Conservation (phyloP, 2,113 vertebrate genomes). For the Anseranas semipalmata region DNA sequence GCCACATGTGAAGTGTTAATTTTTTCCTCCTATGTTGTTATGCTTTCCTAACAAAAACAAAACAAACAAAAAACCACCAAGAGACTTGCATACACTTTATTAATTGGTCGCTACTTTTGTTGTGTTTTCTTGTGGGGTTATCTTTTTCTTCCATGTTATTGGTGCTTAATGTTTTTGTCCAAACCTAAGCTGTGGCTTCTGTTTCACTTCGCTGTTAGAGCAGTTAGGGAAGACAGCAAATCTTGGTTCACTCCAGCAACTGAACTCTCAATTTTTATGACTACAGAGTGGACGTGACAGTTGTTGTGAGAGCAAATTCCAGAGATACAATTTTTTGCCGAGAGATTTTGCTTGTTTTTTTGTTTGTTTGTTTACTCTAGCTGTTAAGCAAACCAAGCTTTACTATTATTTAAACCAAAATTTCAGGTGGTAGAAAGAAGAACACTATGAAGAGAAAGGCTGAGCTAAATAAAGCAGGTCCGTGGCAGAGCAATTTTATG, state of each 20-base stretch:
- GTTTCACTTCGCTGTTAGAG: background rate
- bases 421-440: fast-evolving
- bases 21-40: background rate
- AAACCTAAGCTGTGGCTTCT: background rate
- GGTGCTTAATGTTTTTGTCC: background rate
- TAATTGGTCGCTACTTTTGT: fast-evolving
- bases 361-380: background rate
- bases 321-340: background rate
- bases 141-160: background rate
- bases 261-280: fast-evolving
- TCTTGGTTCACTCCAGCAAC: fast-evolving
- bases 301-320: background rate
- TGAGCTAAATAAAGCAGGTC: background rate
- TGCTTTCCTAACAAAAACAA: background rate
- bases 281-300: fast-evolving
- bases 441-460: background rate
- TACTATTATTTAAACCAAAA: fast-evolving
- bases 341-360: too few relatives aligned
- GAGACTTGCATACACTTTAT: background rate
- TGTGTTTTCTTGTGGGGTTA: background rate
- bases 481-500: background rate
- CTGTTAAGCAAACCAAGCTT: background rate
- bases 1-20: background rate
- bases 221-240: background rate
- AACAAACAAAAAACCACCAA: too few relatives aligned